Evolutionary conservation across 2,888 invertebrate genomes (phyloP).

Genomic region (Calameuta pallipes): DNA sequence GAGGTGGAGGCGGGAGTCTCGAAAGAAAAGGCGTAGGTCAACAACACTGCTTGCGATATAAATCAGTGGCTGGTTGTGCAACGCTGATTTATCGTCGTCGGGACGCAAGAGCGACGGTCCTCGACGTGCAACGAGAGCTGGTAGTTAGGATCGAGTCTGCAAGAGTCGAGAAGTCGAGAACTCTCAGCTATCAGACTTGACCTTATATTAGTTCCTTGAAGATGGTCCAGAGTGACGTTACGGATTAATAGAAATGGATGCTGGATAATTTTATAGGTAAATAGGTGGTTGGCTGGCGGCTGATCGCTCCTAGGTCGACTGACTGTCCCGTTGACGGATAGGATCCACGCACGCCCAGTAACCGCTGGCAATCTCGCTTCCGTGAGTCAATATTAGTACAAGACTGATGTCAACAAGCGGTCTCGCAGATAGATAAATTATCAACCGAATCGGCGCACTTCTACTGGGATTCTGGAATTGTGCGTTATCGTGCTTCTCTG

Average conservation of each 20-base stretch:
- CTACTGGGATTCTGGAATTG: slow-evolving; percentile 3
- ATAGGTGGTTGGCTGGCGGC: slow-evolving; percentile 27
- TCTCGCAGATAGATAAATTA: slow-evolving; percentile 6
- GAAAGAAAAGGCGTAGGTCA: slow-evolving; percentile 27
- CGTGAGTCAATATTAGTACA: slow-evolving; percentile 6
- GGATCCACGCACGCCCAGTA: not conserved
- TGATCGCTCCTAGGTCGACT: slow-evolving; percentile 27
- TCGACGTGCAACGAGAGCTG: not conserved
- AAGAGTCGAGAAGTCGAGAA: not conserved
- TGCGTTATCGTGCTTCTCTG: not conserved
- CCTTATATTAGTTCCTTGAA: not conserved
- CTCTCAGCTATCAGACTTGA: not conserved
- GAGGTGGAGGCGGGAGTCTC: slow-evolving; percentile 1
- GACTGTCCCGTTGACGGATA: slow-evolving; percentile 4
- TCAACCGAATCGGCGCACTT: slow-evolving; percentile 1
- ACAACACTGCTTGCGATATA: slow-evolving; percentile 28
- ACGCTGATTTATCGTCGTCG: slow-evolving; percentile 30
- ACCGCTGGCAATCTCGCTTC: slow-evolving; percentile 6
- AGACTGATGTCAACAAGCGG: slow-evolving; percentile 5
- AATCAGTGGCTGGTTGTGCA: slow-evolving; percentile 30
- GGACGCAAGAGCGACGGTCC: slow-evolving; percentile 17
- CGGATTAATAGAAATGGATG: not conserved
- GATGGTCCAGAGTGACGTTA: not conserved
- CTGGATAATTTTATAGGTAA: not conserved
- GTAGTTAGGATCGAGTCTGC: not conserved